Percentiles rank a stretch among this genome's conserved stretches.
These are phyloP conservation scores for Timandra comae DNA, from an alignment of 2,888 invertebrate genomes.

Conservation along the genomic window DNA sequence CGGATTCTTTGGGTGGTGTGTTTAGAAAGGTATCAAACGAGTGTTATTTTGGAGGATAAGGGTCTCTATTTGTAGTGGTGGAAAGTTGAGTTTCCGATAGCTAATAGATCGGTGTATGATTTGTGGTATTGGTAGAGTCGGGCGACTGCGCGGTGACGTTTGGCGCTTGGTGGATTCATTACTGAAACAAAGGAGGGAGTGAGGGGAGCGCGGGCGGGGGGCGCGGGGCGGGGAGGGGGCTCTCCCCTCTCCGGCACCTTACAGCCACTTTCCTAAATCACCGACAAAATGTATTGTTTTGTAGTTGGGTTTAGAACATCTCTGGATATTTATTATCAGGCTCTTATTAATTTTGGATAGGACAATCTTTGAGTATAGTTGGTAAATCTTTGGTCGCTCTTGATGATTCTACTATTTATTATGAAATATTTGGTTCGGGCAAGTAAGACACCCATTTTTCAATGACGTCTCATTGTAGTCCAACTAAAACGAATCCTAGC, in stretches of 20 bases:
- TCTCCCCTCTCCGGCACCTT: conserved; percentile 21
- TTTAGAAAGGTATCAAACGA: conserved; percentile 2
- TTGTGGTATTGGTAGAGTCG: conserved; percentile 42
- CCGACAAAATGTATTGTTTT: conserved; percentile 58
- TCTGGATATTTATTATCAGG: too few species aligned
- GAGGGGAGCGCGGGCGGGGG: conserved; percentile 21
- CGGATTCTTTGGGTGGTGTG: conserved; percentile 33
- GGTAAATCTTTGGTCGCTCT: too few species aligned
- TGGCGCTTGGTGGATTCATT: conserved; percentile 74
- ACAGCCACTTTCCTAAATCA: conserved; percentile 71
- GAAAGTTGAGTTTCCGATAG: conserved; percentile 45
- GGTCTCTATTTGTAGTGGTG: conserved; percentile 11
- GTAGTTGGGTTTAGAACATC: conserved; percentile 24
- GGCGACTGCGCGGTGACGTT: conserved; percentile 66
- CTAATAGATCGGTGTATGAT: conserved; percentile 48
- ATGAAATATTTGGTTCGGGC: too few species aligned
- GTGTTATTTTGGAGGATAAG: neutral
- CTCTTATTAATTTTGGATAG: too few species aligned
- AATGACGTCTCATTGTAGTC: too few species aligned
- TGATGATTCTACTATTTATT: too few species aligned
- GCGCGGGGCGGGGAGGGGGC: conserved; percentile 26
- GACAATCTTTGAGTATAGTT: too few species aligned
- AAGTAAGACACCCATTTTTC: too few species aligned
- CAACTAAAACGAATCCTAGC: too few species aligned
- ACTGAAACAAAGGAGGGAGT: conserved; percentile 64